These are phyloP conservation scores for Sinosuthora webbiana DNA, from an alignment of 2,113 vertebrate genomes.

Conservation along the genomic window DNA sequence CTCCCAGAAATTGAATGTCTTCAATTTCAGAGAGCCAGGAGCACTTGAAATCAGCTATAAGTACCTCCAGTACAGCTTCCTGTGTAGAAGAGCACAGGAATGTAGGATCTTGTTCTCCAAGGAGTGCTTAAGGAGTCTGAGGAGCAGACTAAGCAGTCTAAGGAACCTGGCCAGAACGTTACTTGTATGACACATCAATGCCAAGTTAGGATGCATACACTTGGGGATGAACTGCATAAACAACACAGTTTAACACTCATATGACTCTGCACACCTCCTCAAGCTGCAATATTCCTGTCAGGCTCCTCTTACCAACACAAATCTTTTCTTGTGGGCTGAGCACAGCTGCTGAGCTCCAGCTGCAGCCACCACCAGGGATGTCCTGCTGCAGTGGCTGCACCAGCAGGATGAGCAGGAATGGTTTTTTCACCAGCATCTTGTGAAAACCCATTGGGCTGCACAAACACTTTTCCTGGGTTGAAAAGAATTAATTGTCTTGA, in stretches of 20 bases:
- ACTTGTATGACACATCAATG: background rate
- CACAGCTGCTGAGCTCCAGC: background rate
- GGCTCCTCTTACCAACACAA: background rate
- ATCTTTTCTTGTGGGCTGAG: background rate
- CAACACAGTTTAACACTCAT: background rate
- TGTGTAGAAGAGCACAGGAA: background rate
- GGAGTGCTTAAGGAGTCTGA: background rate
- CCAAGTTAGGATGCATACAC: background rate
- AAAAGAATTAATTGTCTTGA: background rate
- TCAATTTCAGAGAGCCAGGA: background rate
- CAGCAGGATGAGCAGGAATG: fast-evolving
- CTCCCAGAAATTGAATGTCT: background rate
- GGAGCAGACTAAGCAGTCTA: background rate
- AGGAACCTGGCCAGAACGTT: background rate
- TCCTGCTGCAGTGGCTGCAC: background rate
- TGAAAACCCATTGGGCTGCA: background rate
- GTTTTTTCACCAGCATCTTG: background rate
- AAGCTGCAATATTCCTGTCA: background rate
- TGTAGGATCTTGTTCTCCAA: background rate
- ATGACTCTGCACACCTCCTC: background rate
- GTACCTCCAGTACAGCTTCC: too few species aligned
- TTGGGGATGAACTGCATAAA: background rate
- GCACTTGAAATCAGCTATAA: background rate
- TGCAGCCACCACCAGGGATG: background rate
- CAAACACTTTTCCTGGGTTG: background rate